Evolutionary conservation across 2,797 vertebrate genomes (phyloP), one percentile per base, ranked within the genome.

Genomic region (Chaetodon trifasciatus): DNA sequence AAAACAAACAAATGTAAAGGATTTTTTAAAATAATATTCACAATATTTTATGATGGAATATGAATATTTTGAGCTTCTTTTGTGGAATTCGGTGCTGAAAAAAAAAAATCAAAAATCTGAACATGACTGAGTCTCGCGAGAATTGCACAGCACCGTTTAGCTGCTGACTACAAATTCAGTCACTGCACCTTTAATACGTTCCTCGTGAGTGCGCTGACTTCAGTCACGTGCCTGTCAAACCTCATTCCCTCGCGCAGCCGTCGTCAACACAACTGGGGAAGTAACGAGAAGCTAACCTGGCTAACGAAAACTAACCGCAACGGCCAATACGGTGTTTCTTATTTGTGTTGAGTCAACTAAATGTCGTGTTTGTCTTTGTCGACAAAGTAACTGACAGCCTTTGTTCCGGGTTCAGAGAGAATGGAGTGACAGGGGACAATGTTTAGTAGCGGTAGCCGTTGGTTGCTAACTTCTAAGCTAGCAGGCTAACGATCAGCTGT

Each of bases 161-260:
- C 16, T 53, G 28, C 1, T 1, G 6, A 0, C 2, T 6, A 8
- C 66, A 35, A 46, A 53, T n/a, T 8, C 0, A 7, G 70, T 39
- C 28, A 46, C 85, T 91, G 79, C 61, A 0, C 73, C 89, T 91
- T 93, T 94, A 94, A 94, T 88, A 8, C 55, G 6, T 53, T 90
- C 85, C 94, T 90, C 91, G 91, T 94, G 94, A 92, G 76, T 1
- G 44, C 44, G 1, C 47, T 2, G 69, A 42, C 78, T 57, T 32
- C 3, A 49, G 88, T 93, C 93, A 94, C 92, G 92, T 95, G 92
- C 77, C 86, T 89, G 91, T 92, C 90, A 92, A 85, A 88, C 66
- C 50, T 1, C 35, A 21, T 5, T 9, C 24, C 11, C 81, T 82
- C 81, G 91, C 91, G 91, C 91, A 88, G 85, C 75, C 83, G 70